A percentile compares a stretch with the other conserved stretches of the same genome.
phyloP scores from a whole-genome alignment of 2,888 invertebrate species.

The Rhamphomyia laevipes region DNA sequence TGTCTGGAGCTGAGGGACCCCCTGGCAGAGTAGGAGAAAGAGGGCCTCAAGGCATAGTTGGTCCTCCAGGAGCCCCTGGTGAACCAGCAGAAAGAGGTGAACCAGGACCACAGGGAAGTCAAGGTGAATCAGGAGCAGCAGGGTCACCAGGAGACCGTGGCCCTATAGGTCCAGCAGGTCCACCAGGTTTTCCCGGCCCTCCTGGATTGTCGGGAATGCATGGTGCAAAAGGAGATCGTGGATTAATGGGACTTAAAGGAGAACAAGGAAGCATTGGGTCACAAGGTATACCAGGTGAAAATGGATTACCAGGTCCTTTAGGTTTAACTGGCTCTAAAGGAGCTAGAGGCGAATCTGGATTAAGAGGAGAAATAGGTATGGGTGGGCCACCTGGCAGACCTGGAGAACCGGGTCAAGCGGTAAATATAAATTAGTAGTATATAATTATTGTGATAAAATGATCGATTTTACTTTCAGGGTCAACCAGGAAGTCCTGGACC shows the following conservation, averaged over 20 bases:
- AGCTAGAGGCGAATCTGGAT: conserved; percentile 60
- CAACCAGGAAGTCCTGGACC: conserved; percentile 56
- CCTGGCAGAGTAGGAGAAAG: conserved; percentile 59
- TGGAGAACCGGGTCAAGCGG: conserved; percentile 60
- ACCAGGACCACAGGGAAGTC: conserved; percentile 56
- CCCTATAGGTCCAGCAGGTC: conserved; percentile 55
- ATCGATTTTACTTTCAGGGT: conserved; percentile 43
- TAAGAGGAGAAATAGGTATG: conserved; percentile 61
- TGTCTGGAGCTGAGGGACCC: conserved; percentile 61
- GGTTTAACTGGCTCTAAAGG: conserved; percentile 62
- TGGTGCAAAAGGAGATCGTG: conserved; percentile 63
- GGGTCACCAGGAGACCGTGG: conserved; percentile 68
- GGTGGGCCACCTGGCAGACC: conserved; percentile 67
- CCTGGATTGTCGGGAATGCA: conserved; percentile 56
- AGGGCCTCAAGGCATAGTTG: conserved; percentile 63
- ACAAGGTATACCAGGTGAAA: conserved; percentile 43
- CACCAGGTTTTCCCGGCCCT: conserved; percentile 56
- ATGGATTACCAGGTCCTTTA: conserved; percentile 40
- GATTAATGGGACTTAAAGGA: conserved; percentile 57
- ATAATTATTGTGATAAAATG: not conserved
- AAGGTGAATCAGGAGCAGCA: conserved; percentile 59
- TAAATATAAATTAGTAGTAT: conserved; percentile 29
- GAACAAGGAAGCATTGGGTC: conserved; percentile 58
- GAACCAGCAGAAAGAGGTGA: conserved; percentile 73
- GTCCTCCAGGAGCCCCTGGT: conserved; percentile 64